Evolutionary conservation across 2,797 vertebrate genomes (phyloP).

Genomic region (Malurus splendens): DNA sequence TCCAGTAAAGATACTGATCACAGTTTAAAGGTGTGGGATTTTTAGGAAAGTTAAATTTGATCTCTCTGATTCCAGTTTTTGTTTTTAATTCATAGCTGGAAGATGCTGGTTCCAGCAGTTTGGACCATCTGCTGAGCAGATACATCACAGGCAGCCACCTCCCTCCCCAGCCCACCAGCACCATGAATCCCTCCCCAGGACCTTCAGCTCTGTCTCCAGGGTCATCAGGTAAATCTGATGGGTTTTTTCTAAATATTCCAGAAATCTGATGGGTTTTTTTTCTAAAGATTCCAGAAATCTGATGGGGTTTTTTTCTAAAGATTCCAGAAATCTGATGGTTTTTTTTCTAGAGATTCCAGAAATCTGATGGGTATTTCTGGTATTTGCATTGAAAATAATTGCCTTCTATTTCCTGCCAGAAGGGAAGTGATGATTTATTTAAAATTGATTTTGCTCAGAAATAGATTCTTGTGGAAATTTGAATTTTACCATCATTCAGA

Average conservation of each 20-base stretch:
- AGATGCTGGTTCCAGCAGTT: conserved; percentile 91
- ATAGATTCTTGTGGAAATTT: background rate
- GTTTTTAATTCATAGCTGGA: conserved; percentile 80
- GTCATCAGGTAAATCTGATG: conserved; percentile 84
- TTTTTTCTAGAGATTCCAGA: background rate
- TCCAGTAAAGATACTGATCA: background rate
- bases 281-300: background rate
- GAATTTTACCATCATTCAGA: background rate
- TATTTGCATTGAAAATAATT: background rate
- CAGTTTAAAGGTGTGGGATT: background rate
- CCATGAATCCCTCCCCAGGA: conserved; percentile 93
- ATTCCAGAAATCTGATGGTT: too few species aligned
- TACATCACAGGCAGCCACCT: conserved; percentile 90
- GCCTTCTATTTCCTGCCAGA: background rate
- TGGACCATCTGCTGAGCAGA: conserved; percentile 90
- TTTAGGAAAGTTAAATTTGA: background rate
- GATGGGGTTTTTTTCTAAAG: background rate
- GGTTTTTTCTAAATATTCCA: background rate
- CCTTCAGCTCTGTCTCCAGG: conserved; percentile 93
- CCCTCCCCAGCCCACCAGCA: conserved; percentile 78
- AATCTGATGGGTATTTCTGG: background rate
- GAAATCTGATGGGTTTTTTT: background rate
- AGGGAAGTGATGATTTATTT: background rate
- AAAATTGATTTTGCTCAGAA: background rate
- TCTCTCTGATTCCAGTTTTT: conserved; percentile 16